phyloP scores from a whole-genome alignment of 2,797 vertebrate species.

The Chaetophractus vellerosus region DNA sequence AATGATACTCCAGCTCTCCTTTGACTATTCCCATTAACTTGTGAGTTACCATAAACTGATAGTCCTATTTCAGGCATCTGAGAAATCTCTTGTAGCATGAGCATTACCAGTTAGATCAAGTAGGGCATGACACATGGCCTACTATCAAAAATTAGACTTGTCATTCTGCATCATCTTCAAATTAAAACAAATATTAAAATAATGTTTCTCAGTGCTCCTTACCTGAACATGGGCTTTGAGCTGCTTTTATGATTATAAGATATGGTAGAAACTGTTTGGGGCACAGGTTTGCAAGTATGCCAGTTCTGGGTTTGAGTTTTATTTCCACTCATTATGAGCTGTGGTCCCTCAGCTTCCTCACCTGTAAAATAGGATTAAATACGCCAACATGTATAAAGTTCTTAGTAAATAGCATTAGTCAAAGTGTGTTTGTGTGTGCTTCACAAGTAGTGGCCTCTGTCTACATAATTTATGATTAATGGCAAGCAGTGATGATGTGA shows the following conservation, averaged over 20 bases:
- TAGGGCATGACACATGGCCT: neutral
- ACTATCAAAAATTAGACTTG: neutral
- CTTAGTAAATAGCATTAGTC: neutral
- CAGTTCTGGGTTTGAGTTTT: neutral
- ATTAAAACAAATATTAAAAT: neutral
- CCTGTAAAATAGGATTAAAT: slow-evolving; percentile 46
- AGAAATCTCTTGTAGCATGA: neutral
- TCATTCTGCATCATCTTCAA: slow-evolving; percentile 9
- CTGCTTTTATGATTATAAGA: neutral
- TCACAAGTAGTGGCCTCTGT: neutral
- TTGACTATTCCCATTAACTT: slow-evolving; percentile 36
- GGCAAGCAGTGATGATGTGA: slow-evolving; percentile 18
- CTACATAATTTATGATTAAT: slow-evolving; percentile 35
- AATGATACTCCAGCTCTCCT: slow-evolving; percentile 40
- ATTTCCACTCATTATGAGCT: neutral
- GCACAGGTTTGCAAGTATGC: neutral
- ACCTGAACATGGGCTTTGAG: neutral
- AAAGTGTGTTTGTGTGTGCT: neutral
- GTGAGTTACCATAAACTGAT: slow-evolving; percentile 8
- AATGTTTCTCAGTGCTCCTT: neutral
- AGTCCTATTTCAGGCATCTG: neutral
- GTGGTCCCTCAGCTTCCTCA: slow-evolving; percentile 14
- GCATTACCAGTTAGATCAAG: neutral
- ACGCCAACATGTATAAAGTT: neutral
- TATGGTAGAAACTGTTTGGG: neutral